Base-by-base conservation (phyloP, 1,140 invertebrate species). In the Drosophila albomicans region DNA sequence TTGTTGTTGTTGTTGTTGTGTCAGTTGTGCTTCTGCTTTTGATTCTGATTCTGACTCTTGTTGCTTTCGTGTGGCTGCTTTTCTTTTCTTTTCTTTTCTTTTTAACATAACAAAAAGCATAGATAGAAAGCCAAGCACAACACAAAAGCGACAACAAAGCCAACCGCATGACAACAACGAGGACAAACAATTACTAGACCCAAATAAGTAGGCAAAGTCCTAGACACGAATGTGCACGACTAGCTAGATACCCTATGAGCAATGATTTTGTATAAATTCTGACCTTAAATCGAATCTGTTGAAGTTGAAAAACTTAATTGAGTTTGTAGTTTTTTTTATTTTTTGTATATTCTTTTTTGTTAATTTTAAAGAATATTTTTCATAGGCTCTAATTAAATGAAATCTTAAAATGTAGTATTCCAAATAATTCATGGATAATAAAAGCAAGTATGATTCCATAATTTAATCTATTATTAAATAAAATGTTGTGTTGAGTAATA, bases 121-220 rank as follows among this genome's bases (percentile, higher is more conserved):
- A 61, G 81, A 57, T 52, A 58, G 32, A 61, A 49, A 16, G 51
- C n/a, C 49, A n/a, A 32, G 13, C 28, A 71, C 20, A 58, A 59
- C 64, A 59, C 64, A 69, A 61, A 59, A 43, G 58, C 68, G 79
- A 25, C 20, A 73, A 85, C 80, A 82, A 84, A 77, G 81, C 63
- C 32, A 57, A 58, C 41, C 57, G 65, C 67, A 63, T 62, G 58
- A 57, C 66, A 78, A 75, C 66, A 48, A 77, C 13, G 48, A 65
- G 69, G 35, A 69, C 75, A 82, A 88, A 88, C 75, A 88, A 86
- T 82, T 82, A 73, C 79, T 25, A 63, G 66, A 67, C 62, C 68
- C 51, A 48, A 80, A 80, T 66, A 73, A 71, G 56, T 61, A 45
- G 15, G 49, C 51, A 0, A 20, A 54, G 35, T 3, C 35, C 8